Evolutionary conservation across 2,113 vertebrate species (phyloP).

Genomic region (Anarrhichthys ocellatus): DNA sequence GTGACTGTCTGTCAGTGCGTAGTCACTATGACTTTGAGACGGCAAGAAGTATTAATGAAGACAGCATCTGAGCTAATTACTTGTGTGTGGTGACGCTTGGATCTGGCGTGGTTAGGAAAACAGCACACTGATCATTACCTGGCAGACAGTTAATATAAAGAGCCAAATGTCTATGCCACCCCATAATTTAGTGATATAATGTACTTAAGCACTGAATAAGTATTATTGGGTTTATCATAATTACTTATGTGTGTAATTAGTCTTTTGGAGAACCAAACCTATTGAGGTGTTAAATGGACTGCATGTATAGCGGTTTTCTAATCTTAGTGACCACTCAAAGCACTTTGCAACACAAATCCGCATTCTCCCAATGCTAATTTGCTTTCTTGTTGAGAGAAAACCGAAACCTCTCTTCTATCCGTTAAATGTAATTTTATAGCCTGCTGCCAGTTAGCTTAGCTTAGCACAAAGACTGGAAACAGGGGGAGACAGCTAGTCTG

Average conservation of each 20-base stretch:
- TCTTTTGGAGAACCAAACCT: neutral
- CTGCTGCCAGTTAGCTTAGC: neutral
- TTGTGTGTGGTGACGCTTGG: constrained; percentile 34
- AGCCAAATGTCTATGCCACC: neutral
- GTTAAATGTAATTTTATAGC: neutral
- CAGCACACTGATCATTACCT: constrained; percentile 4
- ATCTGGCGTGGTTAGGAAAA: constrained; percentile 3
- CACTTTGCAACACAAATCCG: too few relatives aligned
- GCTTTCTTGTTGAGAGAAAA: neutral
- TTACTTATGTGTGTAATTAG: neutral
- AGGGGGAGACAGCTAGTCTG: neutral
- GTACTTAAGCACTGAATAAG: neutral
- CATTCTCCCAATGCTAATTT: neutral
- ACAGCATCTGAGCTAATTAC: constrained; percentile 43
- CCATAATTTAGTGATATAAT: too few relatives aligned
- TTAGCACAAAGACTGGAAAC: neutral
- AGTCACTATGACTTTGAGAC: constrained; percentile 16
- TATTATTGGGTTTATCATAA: neutral
- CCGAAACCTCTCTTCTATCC: neutral
- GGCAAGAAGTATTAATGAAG: constrained; percentile 47
- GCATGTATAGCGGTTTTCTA: too few relatives aligned
- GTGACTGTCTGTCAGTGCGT: constrained; percentile 15
- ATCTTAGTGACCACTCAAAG: too few relatives aligned
- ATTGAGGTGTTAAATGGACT: too few relatives aligned
- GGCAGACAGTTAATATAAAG: constrained; percentile 5